Base-by-base conservation (phyloP, 2,113 vertebrate species). In the Mastomys natalensis region DNA sequence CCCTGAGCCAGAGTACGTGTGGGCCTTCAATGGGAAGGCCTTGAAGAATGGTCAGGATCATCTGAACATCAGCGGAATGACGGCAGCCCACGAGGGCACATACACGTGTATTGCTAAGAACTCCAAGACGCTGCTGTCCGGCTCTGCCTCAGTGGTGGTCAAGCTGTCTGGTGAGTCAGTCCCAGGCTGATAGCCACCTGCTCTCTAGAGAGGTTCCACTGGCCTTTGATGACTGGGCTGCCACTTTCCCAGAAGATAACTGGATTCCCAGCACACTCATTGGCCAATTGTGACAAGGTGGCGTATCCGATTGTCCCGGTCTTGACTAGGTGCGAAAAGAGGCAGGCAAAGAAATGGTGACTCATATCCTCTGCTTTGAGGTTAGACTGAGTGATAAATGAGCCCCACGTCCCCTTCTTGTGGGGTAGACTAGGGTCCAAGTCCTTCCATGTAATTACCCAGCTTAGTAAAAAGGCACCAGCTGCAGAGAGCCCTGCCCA, bases 71-170 rank as follows among this genome's bases (percentile, higher is more conserved):
- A 97, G 55, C 4, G 8, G 91, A 73, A 98, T 98, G 98, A 89
- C 94, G 0, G 84, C 94, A 0, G 70, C 96, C 87, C 96, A 97
- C 13, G 97, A 98, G 95, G 98, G 98, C 73, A 97, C 98, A 0
- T 98, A 98, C 94, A 98, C 98, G 0, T 98, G 98, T 1, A 97
- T 98, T 3, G 97, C 72, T 1, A 98, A 98, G 94, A 98, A 98
- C 87, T 11, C 97, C 92, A 98, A 96, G 95, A 98, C 98, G 40
- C 93, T 97, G 96, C 95, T 98, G 6, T 98, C 98, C 0, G 98
- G 97, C 8, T 98, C 98, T 0, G 98, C 98, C 92, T 98, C 97
- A 0, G 98, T 98, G 90, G 96, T 98, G 82, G 96, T 98, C 89
- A 98, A 95, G 90, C 96, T 98, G 51, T 77, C 97, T 0, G 98